Base-by-base conservation (phyloP, 2,113 vertebrate species). In the Cynocephalus volans region DNA sequence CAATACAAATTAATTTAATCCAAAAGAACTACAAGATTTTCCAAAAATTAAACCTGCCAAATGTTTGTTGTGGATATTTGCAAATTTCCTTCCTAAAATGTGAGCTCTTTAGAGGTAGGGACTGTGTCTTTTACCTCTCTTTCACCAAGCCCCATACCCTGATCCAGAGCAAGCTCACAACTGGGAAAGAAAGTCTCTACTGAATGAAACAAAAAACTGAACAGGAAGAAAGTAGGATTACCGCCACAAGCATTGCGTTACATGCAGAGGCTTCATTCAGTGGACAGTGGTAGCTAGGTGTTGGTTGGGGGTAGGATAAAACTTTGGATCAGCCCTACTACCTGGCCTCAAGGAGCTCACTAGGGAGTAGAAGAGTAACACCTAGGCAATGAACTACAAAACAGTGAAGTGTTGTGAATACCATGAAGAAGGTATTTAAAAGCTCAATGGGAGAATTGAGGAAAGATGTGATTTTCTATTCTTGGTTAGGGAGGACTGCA, bases 41-140 rank as follows among this genome's bases (percentile, higher is more conserved):
- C n/a, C 28, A 75, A n/a, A 18, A 95, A 72, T 64, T 73, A 89
- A 77, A 82, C 8, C 52, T 90, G n/a, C 11, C 31, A 94, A 79
- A 93, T 24, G 17, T 67, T 87, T 83, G 31, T 90, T 45, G 33
- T 69, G 80, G 12, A 33, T 41, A 41, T 72, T 85, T 48, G 33
- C 1, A 77, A 50, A 77, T 84, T 80, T 28, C 23, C 13, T 69
- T 76, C 45, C 52, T 64, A 60, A 79, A 82, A 72, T 26, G 0
- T 81, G 28, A n/a, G n/a, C n/a, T n/a, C n/a, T n/a, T n/a, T n/a
- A n/a, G n/a, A n/a, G 45, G 0, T 31, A 31, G 13, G 1, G 10
- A 31, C 3, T 79, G 6, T 82, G 7, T 50, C 45, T 92, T 62
- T 90, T 83, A 62, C 36, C 31, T 65, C 7, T 62, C 41, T 86